Evolutionary conservation across 2,113 vertebrate genomes (phyloP).

Genomic region (Corythornis vintsioides): DNA sequence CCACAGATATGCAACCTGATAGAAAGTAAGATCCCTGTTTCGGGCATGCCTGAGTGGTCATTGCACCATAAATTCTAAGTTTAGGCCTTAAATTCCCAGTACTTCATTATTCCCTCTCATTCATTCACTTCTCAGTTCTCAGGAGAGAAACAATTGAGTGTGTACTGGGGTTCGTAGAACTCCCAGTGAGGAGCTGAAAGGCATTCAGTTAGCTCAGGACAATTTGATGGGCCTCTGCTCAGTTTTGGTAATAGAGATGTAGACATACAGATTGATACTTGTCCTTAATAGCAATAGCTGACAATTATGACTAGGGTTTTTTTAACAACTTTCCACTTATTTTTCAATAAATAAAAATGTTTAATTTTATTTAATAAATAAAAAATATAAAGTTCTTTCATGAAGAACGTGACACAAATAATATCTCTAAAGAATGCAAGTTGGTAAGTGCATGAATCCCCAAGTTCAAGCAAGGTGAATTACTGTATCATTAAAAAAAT

Average conservation of each 20-base stretch:
- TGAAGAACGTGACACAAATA: neutral
- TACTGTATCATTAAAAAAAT: neutral
- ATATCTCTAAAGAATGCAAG: neutral
- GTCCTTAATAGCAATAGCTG: neutral
- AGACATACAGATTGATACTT: neutral
- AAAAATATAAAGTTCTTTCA: too few species aligned
- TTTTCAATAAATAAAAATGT: neutral
- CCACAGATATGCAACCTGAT: neutral
- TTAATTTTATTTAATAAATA: too few species aligned
- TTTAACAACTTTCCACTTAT: neutral
- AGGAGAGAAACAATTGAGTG: neutral
- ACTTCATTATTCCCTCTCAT: neutral
- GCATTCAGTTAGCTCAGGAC: neutral
- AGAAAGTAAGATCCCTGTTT: neutral
- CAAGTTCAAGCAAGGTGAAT: neutral
- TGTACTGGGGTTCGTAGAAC: neutral
- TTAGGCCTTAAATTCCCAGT: neutral
- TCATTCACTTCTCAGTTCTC: neutral
- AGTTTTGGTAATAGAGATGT: neutral
- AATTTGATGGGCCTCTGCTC: neutral
- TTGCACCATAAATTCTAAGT: neutral
- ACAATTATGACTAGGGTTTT: neutral
- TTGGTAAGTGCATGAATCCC: neutral
- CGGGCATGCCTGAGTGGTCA: neutral
- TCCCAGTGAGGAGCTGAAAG: neutral